phyloP scores from a whole-genome alignment of 1,140 invertebrate genomes.

The Trichogramma pretiosum region DNA sequence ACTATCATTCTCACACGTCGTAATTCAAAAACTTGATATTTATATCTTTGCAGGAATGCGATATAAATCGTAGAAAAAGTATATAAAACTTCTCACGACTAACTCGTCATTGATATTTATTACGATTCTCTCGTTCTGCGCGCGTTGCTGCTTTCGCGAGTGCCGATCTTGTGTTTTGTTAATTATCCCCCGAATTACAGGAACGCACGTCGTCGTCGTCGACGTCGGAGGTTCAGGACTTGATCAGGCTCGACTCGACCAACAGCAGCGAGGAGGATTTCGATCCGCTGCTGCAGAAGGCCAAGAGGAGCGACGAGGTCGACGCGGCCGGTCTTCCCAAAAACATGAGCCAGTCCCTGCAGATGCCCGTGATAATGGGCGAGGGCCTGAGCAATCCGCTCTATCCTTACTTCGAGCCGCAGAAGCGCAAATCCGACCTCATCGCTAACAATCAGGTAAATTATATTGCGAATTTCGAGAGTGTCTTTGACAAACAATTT shows the following conservation, averaged over 20 bases:
- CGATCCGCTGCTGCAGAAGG: constrained; percentile 49
- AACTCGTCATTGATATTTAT: too few species aligned
- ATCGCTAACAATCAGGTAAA: not conserved
- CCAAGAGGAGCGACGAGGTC: constrained; percentile 17
- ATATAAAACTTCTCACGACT: too few species aligned
- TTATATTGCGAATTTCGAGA: not conserved
- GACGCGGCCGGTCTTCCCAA: constrained; percentile 19
- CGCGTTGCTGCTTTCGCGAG: too few species aligned
- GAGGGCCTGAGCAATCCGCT: constrained; percentile 51
- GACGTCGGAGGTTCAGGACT: constrained; percentile 47
- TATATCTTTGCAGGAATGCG: too few species aligned
- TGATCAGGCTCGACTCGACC: constrained; percentile 52
- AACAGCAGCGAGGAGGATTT: constrained; percentile 53
- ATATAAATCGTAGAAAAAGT: too few species aligned
- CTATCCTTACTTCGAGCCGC: constrained; percentile 51
- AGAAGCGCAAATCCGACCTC: constrained; percentile 19
- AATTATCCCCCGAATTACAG: too few species aligned
- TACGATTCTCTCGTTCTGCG: too few species aligned
- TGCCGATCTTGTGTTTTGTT: too few species aligned
- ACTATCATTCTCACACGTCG: too few species aligned
- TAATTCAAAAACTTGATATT: too few species aligned
- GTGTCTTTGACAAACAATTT: not conserved
- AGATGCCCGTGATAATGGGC: constrained; percentile 37
- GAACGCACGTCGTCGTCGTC: too few species aligned
- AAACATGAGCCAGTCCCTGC: constrained; percentile 41